A percentile compares a stretch with the other conserved stretches of the same genome.
Evolutionary conservation across 2,797 vertebrate genomes (phyloP).

Genomic region (Sebastes ruberrimus): DNA sequence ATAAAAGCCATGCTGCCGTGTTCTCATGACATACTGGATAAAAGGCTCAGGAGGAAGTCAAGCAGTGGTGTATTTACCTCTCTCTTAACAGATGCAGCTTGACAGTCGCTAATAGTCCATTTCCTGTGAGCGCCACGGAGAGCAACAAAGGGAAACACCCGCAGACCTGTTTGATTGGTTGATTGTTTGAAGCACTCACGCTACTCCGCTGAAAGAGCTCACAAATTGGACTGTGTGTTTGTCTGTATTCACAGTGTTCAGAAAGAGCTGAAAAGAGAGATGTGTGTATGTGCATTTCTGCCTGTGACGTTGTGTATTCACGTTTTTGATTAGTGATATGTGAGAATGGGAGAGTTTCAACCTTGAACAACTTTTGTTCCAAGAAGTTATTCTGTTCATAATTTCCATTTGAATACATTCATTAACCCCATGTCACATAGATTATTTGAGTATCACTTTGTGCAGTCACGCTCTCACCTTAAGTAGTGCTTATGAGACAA

Average conservation of each 20-base stretch:
- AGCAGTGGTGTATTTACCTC: neutral
- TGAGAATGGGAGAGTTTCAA: neutral
- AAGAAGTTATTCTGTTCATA: neutral
- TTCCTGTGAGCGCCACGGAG: neutral
- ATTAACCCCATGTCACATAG: neutral
- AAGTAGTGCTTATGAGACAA: neutral
- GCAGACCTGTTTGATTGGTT: neutral
- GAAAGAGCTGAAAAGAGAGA: neutral
- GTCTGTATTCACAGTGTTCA: neutral
- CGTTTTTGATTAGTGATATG: neutral
- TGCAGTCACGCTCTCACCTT: neutral
- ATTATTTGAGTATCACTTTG: neutral
- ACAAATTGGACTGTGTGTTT: neutral
- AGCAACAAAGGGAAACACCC: neutral
- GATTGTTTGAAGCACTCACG: neutral
- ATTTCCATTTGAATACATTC: neutral
- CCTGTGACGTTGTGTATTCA: neutral
- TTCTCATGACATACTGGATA: neutral
- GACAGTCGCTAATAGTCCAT: neutral
- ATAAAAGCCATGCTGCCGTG: neutral
- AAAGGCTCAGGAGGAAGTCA: neutral
- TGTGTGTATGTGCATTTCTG: neutral
- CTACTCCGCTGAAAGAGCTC: neutral
- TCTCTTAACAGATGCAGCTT: neutral
- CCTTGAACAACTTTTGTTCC: neutral